A percentile compares a stretch with the other conserved stretches of the same genome.
These are phyloP conservation scores for Lampris incognitus DNA, from an alignment of 2,113 vertebrate species.

Conservation along the genomic window DNA sequence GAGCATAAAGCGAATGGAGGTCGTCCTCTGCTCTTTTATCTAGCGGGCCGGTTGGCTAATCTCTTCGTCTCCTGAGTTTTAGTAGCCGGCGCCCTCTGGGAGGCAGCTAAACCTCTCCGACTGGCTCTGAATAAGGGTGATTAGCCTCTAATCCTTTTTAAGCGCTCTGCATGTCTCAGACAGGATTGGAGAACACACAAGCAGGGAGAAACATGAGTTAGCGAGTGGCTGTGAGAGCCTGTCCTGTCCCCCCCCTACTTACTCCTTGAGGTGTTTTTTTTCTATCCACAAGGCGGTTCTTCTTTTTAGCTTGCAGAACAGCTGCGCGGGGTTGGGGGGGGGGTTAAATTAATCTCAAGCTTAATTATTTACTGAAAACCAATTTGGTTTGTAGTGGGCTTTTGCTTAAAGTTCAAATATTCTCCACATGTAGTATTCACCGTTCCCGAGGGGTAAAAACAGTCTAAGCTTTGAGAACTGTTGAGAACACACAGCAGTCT, in stretches of 20 bases:
- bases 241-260: background rate
- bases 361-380: no score
- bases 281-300: background rate
- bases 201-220: background rate
- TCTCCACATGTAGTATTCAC: no score
- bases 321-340: no score
- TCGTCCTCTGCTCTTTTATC: background rate
- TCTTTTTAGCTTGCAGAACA: no score
- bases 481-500: no score
- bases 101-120: conserved; percentile 32
- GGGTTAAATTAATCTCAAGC: no score
- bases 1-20: background rate
- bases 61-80: conserved; percentile 28
- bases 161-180: conserved; percentile 19
- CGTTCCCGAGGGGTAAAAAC: no score
- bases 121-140: conserved; percentile 35
- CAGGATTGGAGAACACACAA: conserved; percentile 6
- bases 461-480: no score
- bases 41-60: conserved; percentile 27
- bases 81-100: conserved; percentile 25
- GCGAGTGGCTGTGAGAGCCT: background rate
- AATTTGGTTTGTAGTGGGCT: no score
- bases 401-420: no score
- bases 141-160: conserved; percentile 51
- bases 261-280: background rate